Base-by-base conservation (phyloP, 2,888 invertebrate genomes). In the Fabriciana adippe region DNA sequence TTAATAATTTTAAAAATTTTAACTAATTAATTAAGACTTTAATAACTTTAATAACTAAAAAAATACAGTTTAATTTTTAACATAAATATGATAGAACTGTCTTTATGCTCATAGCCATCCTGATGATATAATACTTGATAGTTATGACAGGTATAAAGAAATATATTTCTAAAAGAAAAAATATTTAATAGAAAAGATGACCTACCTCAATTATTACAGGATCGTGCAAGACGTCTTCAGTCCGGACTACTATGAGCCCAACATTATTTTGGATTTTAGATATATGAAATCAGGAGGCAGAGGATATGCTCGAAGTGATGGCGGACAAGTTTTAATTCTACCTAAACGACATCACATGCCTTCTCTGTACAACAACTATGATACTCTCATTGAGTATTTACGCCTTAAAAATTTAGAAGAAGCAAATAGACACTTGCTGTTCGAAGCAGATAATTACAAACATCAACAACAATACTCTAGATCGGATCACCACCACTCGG, bases 201-300 rank as follows among this genome's bases (percentile, higher is more conserved):
- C 11, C 11, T 41, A 41, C 8, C 35, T 41, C 11, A 11, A 13
- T 1, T 26, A 11, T 59, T 48, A 51, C 79, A 90, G 90, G 70
- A 87, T 91, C 65, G 84, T 90, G 48, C 78, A 80, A 47, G 81
- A 84, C 48, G 82, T 84, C 14, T 87, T 80, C 75, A 87, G 85
- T 56, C 91, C 91, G 0, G 87, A 86, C 69, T 91, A 86, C 76
- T 78, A 81, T 67, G 86, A 90, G 70, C 90, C 89, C 2, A 84
- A 82, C 11, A 81, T 85, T 78, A 75, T 87, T 50, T 75, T 92
- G 18, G 91, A 92, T 83, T 92, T 89, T 75, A 81, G 91, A 64
- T 90, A 89, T 77, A 69, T 88, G 59, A 89, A 88, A 75, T 81
- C 87, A 0, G 90, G 89, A 0, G 90, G 90, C 6, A 81, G 90